Conservation (phyloP, 1,140 invertebrate species). For the Sesamia nonagrioides region DNA sequence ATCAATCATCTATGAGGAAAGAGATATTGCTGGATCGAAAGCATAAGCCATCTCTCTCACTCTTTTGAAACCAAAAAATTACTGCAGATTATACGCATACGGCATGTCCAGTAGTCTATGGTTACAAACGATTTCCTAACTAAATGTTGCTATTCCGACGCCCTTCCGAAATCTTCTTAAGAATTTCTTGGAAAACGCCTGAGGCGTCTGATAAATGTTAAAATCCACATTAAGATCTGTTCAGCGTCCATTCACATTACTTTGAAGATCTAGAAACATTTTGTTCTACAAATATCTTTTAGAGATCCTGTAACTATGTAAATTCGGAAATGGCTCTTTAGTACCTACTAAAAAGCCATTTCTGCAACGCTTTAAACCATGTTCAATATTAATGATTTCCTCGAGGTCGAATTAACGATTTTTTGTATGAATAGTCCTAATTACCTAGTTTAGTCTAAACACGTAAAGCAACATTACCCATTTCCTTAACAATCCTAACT, state of each 20-base stretch:
- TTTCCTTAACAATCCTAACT: background rate
- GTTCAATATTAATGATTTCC: conserved; percentile 5
- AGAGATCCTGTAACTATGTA: background rate
- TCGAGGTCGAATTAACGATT: background rate
- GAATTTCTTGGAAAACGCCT: conserved; percentile 27
- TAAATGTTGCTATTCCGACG: background rate
- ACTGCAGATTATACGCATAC: too few species aligned
- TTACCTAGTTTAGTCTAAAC: background rate
- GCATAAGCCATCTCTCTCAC: too few species aligned
- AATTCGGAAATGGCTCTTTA: background rate
- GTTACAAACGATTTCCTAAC: background rate
- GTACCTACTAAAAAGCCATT: background rate
- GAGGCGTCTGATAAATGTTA: background rate
- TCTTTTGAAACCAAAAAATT: too few species aligned
- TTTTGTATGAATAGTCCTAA: background rate
- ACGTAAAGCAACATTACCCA: background rate
- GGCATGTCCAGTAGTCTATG: too few species aligned
- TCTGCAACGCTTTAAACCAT: background rate
- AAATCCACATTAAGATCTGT: conserved; percentile 10
- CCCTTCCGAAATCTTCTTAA: background rate
- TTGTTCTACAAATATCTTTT: background rate
- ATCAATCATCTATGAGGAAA: too few species aligned
- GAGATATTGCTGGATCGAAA: too few species aligned
- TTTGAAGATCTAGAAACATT: background rate
- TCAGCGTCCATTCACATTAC: background rate